Evolutionary conservation across 2,888 invertebrate species (phyloP).

Genomic region (Apotomis betuletana): DNA sequence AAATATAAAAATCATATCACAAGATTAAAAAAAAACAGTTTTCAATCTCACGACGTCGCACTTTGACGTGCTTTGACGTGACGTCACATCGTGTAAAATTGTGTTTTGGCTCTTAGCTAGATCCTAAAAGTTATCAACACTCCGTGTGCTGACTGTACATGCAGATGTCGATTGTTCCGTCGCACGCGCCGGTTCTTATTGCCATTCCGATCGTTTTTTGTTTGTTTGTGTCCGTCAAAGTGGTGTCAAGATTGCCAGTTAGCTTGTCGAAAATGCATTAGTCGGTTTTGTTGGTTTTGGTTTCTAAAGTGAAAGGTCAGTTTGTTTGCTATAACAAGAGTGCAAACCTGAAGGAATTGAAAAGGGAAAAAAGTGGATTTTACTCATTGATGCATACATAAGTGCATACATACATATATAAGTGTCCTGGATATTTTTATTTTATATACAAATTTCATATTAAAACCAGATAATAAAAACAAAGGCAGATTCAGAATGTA

Average conservation of each 20-base stretch:
- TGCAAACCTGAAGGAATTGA: neutral
- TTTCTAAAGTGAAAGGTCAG: slow-evolving; percentile 28
- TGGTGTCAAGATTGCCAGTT: slow-evolving; percentile 36
- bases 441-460: too few relatives aligned
- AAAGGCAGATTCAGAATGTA: neutral
- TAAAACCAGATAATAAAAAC: too few relatives aligned
- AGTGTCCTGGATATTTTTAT: neutral
- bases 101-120: too few relatives aligned
- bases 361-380: slow-evolving; percentile 2
- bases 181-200: slow-evolving; percentile 39
- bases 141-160: slow-evolving; percentile 15
- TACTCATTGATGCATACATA: neutral
- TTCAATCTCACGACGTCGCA: too few relatives aligned
- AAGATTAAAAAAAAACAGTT: too few relatives aligned
- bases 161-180: slow-evolving; percentile 38
- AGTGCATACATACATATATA: neutral
- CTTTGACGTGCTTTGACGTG: too few relatives aligned
- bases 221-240: slow-evolving; percentile 36
- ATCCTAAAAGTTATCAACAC: neutral
- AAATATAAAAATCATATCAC: too few relatives aligned
- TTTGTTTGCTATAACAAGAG: slow-evolving; percentile 20
- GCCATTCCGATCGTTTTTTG: slow-evolving; percentile 38
- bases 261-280: slow-evolving; percentile 42
- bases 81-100: too few relatives aligned
- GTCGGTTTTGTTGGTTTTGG: slow-evolving; percentile 26